Evolutionary conservation across 2,113 vertebrate genomes (phyloP), one percentile per base, ranked within the genome.

Genomic region (Nothoprocta pentlandii): DNA sequence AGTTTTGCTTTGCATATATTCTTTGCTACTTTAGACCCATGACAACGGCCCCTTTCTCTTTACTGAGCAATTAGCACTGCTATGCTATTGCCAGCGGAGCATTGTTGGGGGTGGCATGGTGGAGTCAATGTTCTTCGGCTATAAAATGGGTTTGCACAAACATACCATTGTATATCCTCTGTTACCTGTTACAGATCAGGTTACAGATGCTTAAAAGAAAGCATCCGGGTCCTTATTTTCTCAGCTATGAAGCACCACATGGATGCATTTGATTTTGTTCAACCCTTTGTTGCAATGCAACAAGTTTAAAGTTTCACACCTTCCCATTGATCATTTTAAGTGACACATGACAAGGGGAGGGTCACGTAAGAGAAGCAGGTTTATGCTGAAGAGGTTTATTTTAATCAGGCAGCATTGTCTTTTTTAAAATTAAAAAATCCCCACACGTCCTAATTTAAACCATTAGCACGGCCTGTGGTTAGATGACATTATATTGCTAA

Each of bases 401-500:
- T 80, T 92, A 91, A 96, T 93, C 83, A 94, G 90, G 44, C 74
- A 76, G 11, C 4, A 86, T 51, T 78, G 36, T 36, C 77, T 71
- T 91, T 66, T 36, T 74, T 41, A 78, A 78, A 67, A 91, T 73
- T 86, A 89, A 92, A 93, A 97, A 95, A 92, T 86, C 66, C 80
- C 28, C 92, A 93, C 91, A 82, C 69, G 51, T 96, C 96, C 87
- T 92, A 97, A 97, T 98, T 96, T 97, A 98, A 97, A 95, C 95
- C 97, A 98, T 98, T 98, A 98, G 94, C 84, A 94, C 94, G 91
- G 90, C 87, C 89, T 94, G 95, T 97, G 97, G 97, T 97, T 97
- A 94, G 95, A 97, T 96, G 96, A 94, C 96, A 98, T 97, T 97
- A 96, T 95, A 94, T 95, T 97, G 85, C 97, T 98, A 98, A 98